Conservation (phyloP, 2,888 invertebrate species). For the Ecdyonurus torrentis region DNA sequence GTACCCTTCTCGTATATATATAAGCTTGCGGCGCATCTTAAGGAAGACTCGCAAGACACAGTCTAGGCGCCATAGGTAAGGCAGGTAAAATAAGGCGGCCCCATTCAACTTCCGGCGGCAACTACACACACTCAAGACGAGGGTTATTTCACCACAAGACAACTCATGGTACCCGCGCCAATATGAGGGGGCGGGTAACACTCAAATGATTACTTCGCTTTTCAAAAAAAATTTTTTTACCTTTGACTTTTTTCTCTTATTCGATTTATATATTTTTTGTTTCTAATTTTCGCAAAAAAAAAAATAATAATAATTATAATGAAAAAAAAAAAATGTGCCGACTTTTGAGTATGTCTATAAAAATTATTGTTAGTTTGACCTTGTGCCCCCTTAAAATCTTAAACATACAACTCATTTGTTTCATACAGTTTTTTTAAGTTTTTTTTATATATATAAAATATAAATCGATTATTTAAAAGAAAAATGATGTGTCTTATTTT, state of each 20-base stretch:
- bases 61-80: no score
- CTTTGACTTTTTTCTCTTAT: background rate
- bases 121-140: background rate
- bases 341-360: background rate
- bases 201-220: background rate
- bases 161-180: no score
- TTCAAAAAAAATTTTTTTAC: background rate
- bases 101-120: background rate
- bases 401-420: background rate
- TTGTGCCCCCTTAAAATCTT: background rate
- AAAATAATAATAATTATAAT: background rate
- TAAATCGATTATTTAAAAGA: no score
- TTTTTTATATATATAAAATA: no score
- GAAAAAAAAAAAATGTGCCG: background rate
- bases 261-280: no score
- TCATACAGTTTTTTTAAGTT: no score
- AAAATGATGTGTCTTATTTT: no score
- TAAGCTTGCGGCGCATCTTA: no score
- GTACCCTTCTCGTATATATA: no score
- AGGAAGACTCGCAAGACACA: no score
- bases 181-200: background rate
- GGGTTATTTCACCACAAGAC: no score
- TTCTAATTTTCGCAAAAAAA: background rate
- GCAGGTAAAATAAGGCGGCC: no score
- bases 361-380: background rate